Evolutionary conservation across 2,888 invertebrate genomes (phyloP).

Genomic region (Athalia circularis): DNA sequence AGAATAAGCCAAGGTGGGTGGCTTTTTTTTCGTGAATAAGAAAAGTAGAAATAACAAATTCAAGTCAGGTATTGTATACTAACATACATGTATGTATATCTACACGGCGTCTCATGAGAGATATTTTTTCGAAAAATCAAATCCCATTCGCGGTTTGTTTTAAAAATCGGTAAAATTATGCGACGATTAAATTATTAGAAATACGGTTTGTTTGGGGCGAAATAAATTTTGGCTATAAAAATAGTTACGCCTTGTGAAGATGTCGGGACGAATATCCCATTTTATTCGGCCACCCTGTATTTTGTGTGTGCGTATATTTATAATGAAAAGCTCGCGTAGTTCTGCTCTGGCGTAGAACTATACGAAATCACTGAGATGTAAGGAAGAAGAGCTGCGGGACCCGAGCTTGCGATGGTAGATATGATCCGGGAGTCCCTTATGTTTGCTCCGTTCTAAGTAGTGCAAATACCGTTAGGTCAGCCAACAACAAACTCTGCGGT

Average conservation of each 20-base stretch:
- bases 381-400: constrained; percentile 8
- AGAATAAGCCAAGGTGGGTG: neutral
- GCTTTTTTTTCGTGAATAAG: neutral
- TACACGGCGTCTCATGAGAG: too few species aligned
- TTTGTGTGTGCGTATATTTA: neutral
- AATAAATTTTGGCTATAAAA: neutral
- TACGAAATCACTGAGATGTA: constrained; percentile 7
- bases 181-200: too few species aligned
- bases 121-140: too few species aligned
- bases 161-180: too few species aligned
- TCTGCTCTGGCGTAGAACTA: neutral
- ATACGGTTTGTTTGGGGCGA: too few species aligned
- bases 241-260: too few species aligned
- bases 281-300: neutral
- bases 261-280: too few species aligned
- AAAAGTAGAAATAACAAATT: neutral
- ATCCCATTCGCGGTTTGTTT: too few species aligned
- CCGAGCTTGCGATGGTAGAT: constrained; percentile 15
- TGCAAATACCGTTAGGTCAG: constrained; percentile 46
- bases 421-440: constrained; percentile 36
- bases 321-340: constrained; percentile 21
- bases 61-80: neutral
- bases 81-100: neutral
- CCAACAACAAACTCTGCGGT: constrained; percentile 41
- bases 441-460: constrained; percentile 46